Evolutionary conservation across 2,888 invertebrate species (phyloP), one percentile per base, ranked within the genome.

Genomic region (Rhorus exstirpatorius): DNA sequence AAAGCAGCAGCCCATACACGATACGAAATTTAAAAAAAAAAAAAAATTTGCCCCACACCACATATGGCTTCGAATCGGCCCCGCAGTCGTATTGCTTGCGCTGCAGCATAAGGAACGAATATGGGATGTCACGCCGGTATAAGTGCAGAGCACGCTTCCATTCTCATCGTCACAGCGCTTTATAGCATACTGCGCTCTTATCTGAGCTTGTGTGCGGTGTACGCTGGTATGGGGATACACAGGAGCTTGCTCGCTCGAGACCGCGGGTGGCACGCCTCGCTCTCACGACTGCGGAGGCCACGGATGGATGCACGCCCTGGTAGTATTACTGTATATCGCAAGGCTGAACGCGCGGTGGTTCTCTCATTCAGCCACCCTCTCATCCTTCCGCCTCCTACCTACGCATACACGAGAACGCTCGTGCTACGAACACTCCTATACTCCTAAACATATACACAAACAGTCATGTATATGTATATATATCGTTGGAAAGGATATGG

Each of bases 321-420:
- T 7, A n/a, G 38, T 63, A 76, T 81, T 12, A 76, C 63, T 76
- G n/a, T n/a, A 65, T 63, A 71, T 58, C 38, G 72, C 31, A 41
- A 53, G 38, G 71, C 72, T 72, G 58, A 79, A 60, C 79, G 58
- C 67, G 60, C 67, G 71, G 55, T 65, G 51, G 76, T 81, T 77
- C 81, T 77, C 81, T 72, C 80, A 76, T 71, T 72, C 60, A 71
- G 70, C 81, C 76, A 77, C 71, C 76, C 81, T 81, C 81, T 67
- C 81, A 72, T 72, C 77, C 77, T 67, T 72, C 55, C 68, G 55
- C 61, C 19, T 38, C 14, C 71, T 58, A 38, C 17, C 65, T 44
- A 51, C 12, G 38, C 67, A 38, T 14, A 41, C 61, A 24, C 41
- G 38, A 12, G 1, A 6, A 8, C 17, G 21, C 10, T 8, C n/a